Base-by-base conservation (phyloP, 2,113 vertebrate species). In the Odobenus rosmarus region DNA sequence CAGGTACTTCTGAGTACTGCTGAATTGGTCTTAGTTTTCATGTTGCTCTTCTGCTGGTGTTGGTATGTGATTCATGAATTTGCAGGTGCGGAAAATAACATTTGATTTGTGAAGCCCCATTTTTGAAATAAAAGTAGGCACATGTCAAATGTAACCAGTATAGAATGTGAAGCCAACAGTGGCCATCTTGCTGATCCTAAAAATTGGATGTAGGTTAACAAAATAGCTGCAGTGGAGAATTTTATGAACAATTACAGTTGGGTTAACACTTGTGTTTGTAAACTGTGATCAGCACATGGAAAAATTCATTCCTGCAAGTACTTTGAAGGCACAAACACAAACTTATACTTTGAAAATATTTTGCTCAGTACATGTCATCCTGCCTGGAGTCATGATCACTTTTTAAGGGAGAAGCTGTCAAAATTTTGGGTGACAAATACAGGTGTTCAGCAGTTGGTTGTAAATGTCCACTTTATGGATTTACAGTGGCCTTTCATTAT, bases 121-220 rank as follows among this genome's bases (percentile, higher is more conserved):
- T 98, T 96, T 95, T 93, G 18, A 95, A 64, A 94, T 96, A 55
- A 95, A 97, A 97, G 36, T 77, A 90, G 21, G 84, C 69, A 36
- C 72, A 3, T 87, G 21, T 88, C 85, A 96, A 93, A n/a, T 0
- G 1, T 95, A 81, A 89, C 92, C 83, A 39, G 64, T 80, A 61
- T 15, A 61, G 81, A 97, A 72, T 69, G 9, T 53, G 57, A 96
- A 51, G 23, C 85, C 93, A 97, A 49, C 55, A 86, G 62, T 55
- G 88, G 24, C 82, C 42, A 95, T 93, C 49, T 97, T 93, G 80
- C 93, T 94, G 39, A 97, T 71, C 83, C 74, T 90, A 83, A 90
- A 64, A 93, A 36, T 76, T 90, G n/a, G 55, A 92, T 82, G 39
- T 95, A 79, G 74, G 28, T 95, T 89, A 80, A 79, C 79, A 95